Base-by-base conservation (phyloP, 2,888 invertebrate species). In the Electrophaes corylata region DNA sequence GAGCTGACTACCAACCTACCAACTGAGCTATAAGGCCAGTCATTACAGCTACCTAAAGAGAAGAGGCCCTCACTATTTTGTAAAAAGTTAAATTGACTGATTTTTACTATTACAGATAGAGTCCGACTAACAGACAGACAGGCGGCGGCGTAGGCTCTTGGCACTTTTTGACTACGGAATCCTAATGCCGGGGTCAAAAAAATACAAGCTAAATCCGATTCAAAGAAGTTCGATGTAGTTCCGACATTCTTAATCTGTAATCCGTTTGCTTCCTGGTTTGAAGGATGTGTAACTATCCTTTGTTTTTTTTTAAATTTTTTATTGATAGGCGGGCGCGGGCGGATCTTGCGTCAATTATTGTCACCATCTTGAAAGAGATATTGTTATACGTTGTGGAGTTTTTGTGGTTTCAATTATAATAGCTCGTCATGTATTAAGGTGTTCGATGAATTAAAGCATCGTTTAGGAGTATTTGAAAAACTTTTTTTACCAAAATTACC, bases 171-270 rank as follows among this genome's bases (percentile, higher is more conserved):
- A 14, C 6, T 2, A 35, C 5, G 14, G 14, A 14, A 14, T 16
- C 35, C 35, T 35, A 35, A 35, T 1, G 5, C 26, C 26, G 26
- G 8, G 26, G 1, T 4, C 12, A 12, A 33, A 12, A 35, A 35
- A 35, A 35, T 4, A 69, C 64, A 46, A 33, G 49, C 53, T 47
- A 73, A 71, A 78, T 75, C 72, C 73, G 67, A 69, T 66, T 61
- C 58, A 63, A 64, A 54, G 57, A 56, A 67, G 71, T 73, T 73
- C 69, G 66, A 64, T 55, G 52, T 41, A 44, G 44, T 45, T 49
- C 20, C 44, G 26, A 44, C 26, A 10, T 16, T 16, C 43, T 3
- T 59, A 54, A 54, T 50, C 54, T 46, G 51, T 44, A 51, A 51
- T 59, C 50, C 41, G 19, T 18, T 40, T 33, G 33, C 58, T 59